Evolutionary conservation across 2,888 invertebrate genomes (phyloP).

Genomic region (Troides oblongomaculatus): DNA sequence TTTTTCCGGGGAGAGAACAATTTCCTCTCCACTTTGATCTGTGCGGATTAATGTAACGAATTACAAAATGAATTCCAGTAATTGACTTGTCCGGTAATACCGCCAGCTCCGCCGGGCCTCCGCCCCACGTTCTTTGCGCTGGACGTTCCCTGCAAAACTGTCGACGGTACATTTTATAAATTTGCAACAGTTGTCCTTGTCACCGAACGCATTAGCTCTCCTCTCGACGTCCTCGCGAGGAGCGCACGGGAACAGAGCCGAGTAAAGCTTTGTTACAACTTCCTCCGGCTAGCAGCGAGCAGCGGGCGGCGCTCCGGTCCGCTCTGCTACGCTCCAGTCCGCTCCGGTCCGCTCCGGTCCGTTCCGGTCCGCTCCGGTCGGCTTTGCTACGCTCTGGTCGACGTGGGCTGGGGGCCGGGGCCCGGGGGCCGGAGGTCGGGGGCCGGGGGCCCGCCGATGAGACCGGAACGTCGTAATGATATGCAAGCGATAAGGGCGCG

Average conservation of each 20-base stretch:
- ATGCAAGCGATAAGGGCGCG: conserved; percentile 29
- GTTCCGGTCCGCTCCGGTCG: too few species aligned
- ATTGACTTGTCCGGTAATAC: conserved; percentile 9
- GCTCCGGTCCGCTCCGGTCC: too few species aligned
- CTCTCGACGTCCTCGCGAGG: too few species aligned
- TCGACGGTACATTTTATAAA: too few species aligned
- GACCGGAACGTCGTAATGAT: conserved; percentile 21
- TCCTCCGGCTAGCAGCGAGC: too few species aligned
- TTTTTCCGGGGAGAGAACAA: conserved; percentile 47
- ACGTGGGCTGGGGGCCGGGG: neutral
- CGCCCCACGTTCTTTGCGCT: neutral
- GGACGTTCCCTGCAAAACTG: too few species aligned
- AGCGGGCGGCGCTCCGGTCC: too few species aligned
- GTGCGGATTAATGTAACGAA: conserved; percentile 31
- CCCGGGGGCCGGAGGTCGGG: neutral
- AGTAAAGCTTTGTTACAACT: too few species aligned
- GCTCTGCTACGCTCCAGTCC: too few species aligned
- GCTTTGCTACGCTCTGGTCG: neutral
- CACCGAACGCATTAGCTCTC: too few species aligned
- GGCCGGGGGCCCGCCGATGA: conserved; percentile 4
- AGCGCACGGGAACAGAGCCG: too few species aligned
- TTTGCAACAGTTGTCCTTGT: too few species aligned
- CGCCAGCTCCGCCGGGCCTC: neutral
- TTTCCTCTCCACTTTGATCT: conserved; percentile 55
- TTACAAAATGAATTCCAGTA: conserved; percentile 25